Evolutionary conservation across 64 coral and sea anemone species (phyloP), one percentile per base, ranked within the genome.

Genomic region (Orbicella faveolata): DNA sequence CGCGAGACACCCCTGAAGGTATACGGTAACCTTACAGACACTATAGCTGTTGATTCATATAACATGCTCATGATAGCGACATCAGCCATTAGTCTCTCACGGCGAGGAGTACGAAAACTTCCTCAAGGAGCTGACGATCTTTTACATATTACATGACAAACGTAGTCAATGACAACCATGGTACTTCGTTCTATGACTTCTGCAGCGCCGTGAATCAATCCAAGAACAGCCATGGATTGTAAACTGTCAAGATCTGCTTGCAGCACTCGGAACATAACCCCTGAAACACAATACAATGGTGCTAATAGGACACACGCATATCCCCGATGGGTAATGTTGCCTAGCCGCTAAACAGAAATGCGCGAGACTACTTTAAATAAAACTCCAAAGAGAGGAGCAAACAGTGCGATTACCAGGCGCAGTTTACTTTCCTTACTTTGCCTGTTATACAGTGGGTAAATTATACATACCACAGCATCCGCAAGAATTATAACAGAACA

Each of bases 51-150:
- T 30, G 30, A 30, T 30, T 30, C 30, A 30, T 30, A 30, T 30
- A 30, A 30, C 30, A 30, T 30, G 30, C 30, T 30, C 30, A 30
- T 30, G 30, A 30, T 30, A 30, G 30, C 30, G 30, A 30, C 30
- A 30, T 30, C 30, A 30, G 30, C 30, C 30, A 30, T 30, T 30
- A 30, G 30, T 30, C 30, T 30, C 30, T 30, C 30, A 30, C 17
- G 36, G 75, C 75, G 75, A 41, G 75, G 75, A 76, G 75, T 76
- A 15, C 75, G 75, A 41, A 76, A 76, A 44, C 30, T 30, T 30
- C 30, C 30, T 0, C 30, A 30, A 30, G 30, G 30, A 30, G 30
- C 30, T 30, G 30, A 44, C 48, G 2, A 18, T 48, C 75, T 76
- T 76, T 76, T 76, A 5, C 35, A 44, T 18, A 76, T 12, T 36